A percentile compares a stretch with the other conserved stretches of the same genome.
These are phyloP conservation scores for Sphaeridia pumilis DNA, from an alignment of 2,888 invertebrate genomes.

Conservation along the genomic window DNA sequence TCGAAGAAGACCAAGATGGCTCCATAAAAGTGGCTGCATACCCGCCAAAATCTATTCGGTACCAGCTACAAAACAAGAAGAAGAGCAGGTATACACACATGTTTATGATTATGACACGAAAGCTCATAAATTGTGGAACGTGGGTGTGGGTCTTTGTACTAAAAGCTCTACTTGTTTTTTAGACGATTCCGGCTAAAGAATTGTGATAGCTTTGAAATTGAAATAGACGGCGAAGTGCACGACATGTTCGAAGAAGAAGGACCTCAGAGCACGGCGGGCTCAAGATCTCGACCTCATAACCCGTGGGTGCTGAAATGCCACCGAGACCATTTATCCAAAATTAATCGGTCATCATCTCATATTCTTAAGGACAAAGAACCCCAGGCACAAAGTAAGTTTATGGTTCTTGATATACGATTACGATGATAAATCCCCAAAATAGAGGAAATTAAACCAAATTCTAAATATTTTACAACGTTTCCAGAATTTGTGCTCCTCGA, in stretches of 20 bases:
- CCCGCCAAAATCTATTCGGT: slow-evolving; percentile 38
- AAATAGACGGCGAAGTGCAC: slow-evolving; percentile 37
- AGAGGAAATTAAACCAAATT: too few species aligned
- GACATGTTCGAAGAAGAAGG: slow-evolving; percentile 36
- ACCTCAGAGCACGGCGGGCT: slow-evolving; percentile 15
- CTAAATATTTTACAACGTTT: too few species aligned
- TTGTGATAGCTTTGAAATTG: slow-evolving; percentile 39
- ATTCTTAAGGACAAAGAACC: slow-evolving; percentile 26
- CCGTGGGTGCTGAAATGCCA: slow-evolving; percentile 48
- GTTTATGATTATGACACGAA: too few species aligned
- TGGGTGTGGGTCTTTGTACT: too few species aligned
- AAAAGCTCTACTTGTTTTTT: slow-evolving; percentile 17
- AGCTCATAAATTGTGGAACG: too few species aligned
- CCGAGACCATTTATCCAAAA: slow-evolving; percentile 41
- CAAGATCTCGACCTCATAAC: slow-evolving; percentile 39
- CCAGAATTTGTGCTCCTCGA: slow-evolving; percentile 48
- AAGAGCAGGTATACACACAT: slow-evolving; percentile 24
- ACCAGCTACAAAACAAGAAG: slow-evolving; percentile 25
- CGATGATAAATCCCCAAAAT: too few species aligned
- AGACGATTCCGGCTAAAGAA: slow-evolving; percentile 40
- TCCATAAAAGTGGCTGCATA: slow-evolving; percentile 43
- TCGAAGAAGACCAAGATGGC: slow-evolving; percentile 44
- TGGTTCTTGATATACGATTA: not conserved
- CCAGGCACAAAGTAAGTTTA: slow-evolving; percentile 32
- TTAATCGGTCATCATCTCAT: slow-evolving; percentile 21